Evolutionary conservation across 2,113 vertebrate species (phyloP).

Genomic region (Takifugu flavidus): DNA sequence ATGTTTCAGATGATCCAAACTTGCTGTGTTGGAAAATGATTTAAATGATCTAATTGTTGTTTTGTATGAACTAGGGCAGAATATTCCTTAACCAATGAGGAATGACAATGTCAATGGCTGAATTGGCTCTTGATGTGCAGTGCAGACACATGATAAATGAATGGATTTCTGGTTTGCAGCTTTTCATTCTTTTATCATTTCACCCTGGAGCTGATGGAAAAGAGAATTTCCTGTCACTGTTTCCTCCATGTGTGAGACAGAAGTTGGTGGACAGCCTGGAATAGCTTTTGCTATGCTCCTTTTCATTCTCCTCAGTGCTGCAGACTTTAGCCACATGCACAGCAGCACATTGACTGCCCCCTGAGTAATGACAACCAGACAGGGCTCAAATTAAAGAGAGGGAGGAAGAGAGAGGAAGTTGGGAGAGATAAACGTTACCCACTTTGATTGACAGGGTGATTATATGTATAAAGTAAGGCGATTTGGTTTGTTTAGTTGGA

Average conservation of each 20-base stretch:
- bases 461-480: constrained; percentile 67
- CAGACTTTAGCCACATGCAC: constrained; percentile 73
- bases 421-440: constrained; percentile 67
- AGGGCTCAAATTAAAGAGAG: constrained; percentile 69
- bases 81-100: constrained; percentile 40
- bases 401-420: constrained; percentile 58
- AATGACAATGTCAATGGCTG: constrained; percentile 47
- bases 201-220: constrained; percentile 75
- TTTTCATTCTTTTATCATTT: constrained; percentile 77
- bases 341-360: constrained; percentile 73
- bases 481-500: constrained; percentile 69
- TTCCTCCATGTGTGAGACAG: constrained; percentile 78
- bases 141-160: constrained; percentile 68
- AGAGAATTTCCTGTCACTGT: constrained; percentile 80
- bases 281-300: constrained; percentile 41
- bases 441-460: constrained; percentile 64
- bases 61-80: constrained; percentile 49
- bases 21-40: constrained; percentile 34
- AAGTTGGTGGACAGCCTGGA: constrained; percentile 66
- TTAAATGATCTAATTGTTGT: constrained; percentile 46
- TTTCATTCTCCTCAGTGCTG: constrained; percentile 42
- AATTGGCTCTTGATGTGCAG: too few species aligned
- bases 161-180: constrained; percentile 75
- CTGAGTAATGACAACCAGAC: constrained; percentile 79
- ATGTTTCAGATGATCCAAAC: constrained; percentile 51